phyloP scores from a whole-genome alignment of 2,888 invertebrate genomes.

The Tortrix viridana region DNA sequence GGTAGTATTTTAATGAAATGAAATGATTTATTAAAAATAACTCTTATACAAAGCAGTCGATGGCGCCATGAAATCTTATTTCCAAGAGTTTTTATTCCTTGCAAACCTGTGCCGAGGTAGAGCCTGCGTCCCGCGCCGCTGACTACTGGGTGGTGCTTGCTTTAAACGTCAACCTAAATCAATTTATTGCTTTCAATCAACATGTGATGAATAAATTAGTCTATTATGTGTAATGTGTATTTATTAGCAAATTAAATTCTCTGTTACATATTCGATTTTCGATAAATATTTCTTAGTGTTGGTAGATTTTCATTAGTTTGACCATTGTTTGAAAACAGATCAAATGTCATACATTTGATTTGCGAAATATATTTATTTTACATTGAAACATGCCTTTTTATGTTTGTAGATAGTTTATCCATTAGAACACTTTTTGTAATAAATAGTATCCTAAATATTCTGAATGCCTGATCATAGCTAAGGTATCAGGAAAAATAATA shows the following conservation, averaged over 20 bases:
- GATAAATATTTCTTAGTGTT: constrained; percentile 82
- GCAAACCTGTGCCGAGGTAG: constrained; percentile 49
- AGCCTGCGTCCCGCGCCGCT: constrained; percentile 18
- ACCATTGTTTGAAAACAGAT: constrained; percentile 72
- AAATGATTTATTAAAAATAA: constrained; percentile 71
- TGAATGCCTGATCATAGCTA: constrained; percentile 54
- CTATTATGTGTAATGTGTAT: constrained; percentile 68
- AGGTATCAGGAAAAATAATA: constrained; percentile 55
- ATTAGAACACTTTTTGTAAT: constrained; percentile 65
- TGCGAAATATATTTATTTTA: constrained; percentile 83
- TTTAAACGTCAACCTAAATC: constrained; percentile 29
- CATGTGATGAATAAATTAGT: constrained; percentile 62
- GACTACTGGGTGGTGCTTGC: constrained; percentile 22
- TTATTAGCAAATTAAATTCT: constrained; percentile 74
- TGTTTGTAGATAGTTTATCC: constrained; percentile 82
- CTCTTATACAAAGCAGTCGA: constrained; percentile 71
- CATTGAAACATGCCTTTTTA: constrained; percentile 81
- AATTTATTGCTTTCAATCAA: constrained; percentile 47
- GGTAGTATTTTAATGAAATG: constrained; percentile 69
- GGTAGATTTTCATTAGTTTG: constrained; percentile 83
- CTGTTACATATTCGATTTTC: constrained; percentile 80
- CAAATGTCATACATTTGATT: constrained; percentile 84
- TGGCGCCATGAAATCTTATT: constrained; percentile 73
- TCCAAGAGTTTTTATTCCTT: constrained; percentile 62
- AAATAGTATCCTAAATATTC: constrained; percentile 59